These are phyloP conservation scores for Sminthurides aquaticus DNA, from an alignment of 2,888 invertebrate species.

Conservation along the genomic window DNA sequence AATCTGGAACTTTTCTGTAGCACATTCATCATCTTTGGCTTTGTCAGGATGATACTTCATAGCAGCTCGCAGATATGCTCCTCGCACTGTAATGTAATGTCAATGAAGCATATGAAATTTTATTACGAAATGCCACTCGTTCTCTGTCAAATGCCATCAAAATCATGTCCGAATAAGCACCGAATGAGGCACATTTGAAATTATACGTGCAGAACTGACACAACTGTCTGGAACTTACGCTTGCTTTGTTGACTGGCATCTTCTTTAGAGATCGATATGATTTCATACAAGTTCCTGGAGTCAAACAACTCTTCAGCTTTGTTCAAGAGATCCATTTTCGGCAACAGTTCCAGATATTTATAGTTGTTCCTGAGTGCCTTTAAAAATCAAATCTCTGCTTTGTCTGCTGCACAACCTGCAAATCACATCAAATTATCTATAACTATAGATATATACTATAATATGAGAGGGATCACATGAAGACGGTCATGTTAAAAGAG, in stretches of 20 bases:
- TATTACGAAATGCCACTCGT: background rate
- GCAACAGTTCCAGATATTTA: conserved; percentile 13
- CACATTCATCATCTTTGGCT: conserved; percentile 25
- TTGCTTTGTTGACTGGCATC: too few species aligned
- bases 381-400: too few species aligned
- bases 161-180: background rate
- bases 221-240: too few species aligned
- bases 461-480: too few species aligned
- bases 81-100: conserved; percentile 29
- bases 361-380: too few species aligned
- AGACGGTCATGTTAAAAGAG: too few species aligned
- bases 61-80: conserved; percentile 38
- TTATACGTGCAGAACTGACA: conserved; percentile 9
- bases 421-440: too few species aligned
- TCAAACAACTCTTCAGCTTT: conserved; percentile 33
- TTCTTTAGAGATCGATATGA: conserved; percentile 24
- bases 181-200: background rate
- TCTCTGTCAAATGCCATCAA: background rate
- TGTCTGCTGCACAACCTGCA: too few species aligned
- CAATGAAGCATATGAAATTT: background rate
- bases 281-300: conserved; percentile 31
- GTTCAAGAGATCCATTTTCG: conserved; percentile 40
- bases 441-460: too few species aligned
- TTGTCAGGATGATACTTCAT: conserved; percentile 40
- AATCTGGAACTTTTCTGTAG: conserved; percentile 40